A percentile compares a stretch with the other conserved stretches of the same genome.
Conservation (phyloP, 2,113 vertebrate genomes). For the Pluvianellus socialis region DNA sequence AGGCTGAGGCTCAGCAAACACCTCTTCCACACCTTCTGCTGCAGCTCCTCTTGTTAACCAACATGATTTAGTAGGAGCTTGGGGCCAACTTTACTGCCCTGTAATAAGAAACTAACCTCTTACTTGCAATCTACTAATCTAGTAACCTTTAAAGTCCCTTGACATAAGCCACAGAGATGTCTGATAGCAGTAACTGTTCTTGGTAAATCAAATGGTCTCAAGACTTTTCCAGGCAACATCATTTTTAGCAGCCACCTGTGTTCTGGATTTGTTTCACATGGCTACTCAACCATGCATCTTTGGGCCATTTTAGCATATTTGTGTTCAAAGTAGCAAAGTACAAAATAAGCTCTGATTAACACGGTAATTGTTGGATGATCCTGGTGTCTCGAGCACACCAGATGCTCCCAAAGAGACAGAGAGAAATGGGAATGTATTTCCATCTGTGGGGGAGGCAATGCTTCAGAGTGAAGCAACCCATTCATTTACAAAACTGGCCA, state of each 20-base stretch:
- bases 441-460: neutral
- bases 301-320: neutral
- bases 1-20: neutral
- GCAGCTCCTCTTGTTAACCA: neutral
- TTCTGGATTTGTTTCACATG: neutral
- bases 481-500: neutral
- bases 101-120: neutral
- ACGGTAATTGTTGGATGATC: neutral
- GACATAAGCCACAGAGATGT: neutral
- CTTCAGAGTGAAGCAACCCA: neutral
- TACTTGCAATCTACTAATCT: neutral
- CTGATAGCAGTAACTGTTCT: neutral
- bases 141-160: neutral
- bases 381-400: neutral
- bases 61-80: neutral
- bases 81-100: neutral
- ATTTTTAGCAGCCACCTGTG: slow-evolving; percentile 13
- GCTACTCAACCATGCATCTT: neutral
- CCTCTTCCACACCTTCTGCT: neutral
- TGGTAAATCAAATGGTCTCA: neutral
- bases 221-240: neutral
- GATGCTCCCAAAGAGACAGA: neutral
- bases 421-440: neutral
- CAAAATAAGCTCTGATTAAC: slow-evolving; percentile 41
- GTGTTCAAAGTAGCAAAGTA: neutral